Conservation (phyloP, 2,888 invertebrate genomes). For the Bruchidius siliquastri region DNA sequence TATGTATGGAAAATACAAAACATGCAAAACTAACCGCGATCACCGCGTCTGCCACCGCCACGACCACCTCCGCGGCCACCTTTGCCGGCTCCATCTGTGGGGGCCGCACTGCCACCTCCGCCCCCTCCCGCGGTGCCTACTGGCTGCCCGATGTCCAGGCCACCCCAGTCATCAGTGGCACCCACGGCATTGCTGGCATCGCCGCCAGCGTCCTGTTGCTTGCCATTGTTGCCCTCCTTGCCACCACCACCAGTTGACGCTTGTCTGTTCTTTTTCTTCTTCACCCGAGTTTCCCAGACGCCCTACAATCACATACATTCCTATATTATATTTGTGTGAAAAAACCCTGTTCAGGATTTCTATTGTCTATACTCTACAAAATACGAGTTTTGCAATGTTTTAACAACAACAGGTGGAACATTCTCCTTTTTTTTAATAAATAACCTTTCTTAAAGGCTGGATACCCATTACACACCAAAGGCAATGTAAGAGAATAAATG, state of each 20-base stretch:
- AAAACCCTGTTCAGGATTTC: background rate
- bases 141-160: slow-evolving; percentile 10
- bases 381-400: too few species aligned
- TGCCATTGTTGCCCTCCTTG: slow-evolving; percentile 27
- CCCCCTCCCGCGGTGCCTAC: background rate
- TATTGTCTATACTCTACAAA: too few species aligned
- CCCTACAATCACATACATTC: slow-evolving; percentile 55
- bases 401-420: too few species aligned
- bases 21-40: slow-evolving; percentile 11
- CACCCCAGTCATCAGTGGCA: slow-evolving; percentile 33
- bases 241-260: slow-evolving; percentile 46
- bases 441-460: too few species aligned
- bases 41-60: slow-evolving; percentile 36
- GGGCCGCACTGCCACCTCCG: slow-evolving; percentile 20
- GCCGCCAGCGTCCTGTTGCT: slow-evolving; percentile 1
- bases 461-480: too few species aligned
- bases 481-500: too few species aligned
- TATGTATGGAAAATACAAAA: too few species aligned
- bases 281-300: slow-evolving; percentile 75
- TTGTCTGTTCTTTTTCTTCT: slow-evolving; percentile 83
- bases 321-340: background rate
- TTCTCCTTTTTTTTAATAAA: too few species aligned
- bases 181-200: slow-evolving; percentile 10
- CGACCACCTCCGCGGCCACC: slow-evolving; percentile 37
- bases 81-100: slow-evolving; percentile 31